A percentile compares a stretch with the other conserved stretches of the same genome.
phyloP scores from a whole-genome alignment of 2,888 invertebrate genomes.

The Leptura quadrifasciata region DNA sequence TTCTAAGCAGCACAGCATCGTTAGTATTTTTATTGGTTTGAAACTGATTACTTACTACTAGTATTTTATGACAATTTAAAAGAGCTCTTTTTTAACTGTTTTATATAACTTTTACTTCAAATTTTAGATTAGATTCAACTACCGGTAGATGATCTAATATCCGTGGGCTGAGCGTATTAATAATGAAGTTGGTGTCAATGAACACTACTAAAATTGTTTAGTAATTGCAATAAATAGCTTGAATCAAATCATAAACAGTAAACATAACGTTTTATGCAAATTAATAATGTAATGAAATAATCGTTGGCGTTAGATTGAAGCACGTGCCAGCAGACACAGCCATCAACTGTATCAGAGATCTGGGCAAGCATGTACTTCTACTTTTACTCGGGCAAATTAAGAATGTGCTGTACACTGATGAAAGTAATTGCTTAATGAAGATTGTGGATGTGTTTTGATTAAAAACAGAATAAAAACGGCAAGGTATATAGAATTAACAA shows the following conservation, averaged over 20 bases:
- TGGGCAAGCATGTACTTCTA: background rate
- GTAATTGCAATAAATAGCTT: background rate
- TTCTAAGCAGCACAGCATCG: too few species aligned
- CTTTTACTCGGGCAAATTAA: background rate
- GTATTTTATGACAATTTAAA: too few species aligned
- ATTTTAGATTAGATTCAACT: too few species aligned
- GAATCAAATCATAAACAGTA: conserved; percentile 19
- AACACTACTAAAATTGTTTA: background rate
- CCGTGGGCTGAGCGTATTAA: background rate
- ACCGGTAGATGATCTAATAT: too few species aligned
- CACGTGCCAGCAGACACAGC: background rate
- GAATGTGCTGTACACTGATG: background rate
- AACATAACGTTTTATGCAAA: conserved; percentile 26
- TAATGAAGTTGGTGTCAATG: conserved; percentile 6
- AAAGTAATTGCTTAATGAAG: background rate
- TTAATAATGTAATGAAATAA: conserved; percentile 10
- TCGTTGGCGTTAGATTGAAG: background rate
- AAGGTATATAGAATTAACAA: too few species aligned
- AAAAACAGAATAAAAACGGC: too few species aligned
- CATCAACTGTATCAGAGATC: background rate
- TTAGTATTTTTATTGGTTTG: too few species aligned
- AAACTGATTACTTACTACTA: too few species aligned
- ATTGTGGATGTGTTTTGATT: background rate
- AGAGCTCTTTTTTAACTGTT: too few species aligned
- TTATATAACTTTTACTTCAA: too few species aligned